Base-by-base conservation (phyloP, 2,797 vertebrate species). In the Ciconia nigra region DNA sequence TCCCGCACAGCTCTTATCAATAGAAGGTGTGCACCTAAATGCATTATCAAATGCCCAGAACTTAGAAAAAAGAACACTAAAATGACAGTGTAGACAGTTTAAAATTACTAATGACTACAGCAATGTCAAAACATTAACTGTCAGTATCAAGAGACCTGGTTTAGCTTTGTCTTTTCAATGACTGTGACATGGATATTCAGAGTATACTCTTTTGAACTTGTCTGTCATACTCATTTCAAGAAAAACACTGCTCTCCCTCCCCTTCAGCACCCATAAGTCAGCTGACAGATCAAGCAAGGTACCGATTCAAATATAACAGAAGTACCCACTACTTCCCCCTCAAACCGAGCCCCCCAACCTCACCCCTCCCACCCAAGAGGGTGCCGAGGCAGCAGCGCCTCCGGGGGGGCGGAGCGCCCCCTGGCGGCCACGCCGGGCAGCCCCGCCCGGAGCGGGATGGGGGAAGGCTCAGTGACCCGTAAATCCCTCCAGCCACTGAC, bases 241-340 rank as follows among this genome's bases (percentile, higher is more conserved):
- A 7, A 8, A 4, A 14, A 13, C 67, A 15, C 3, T 1, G 69
- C 22, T 73, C 3, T 22, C 13, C 19, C 3, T 52, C 54, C 2
- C 7, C 15, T 3, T 3, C 35, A 3, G 66, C 47, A 11, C 1
- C 47, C 14, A 0, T 0, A 2, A 7, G 4, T 1, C 39, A 3
- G 29, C 37, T 9, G 37, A 2, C n/a, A 0, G 63, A 10, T 5
- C 1, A 6, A 11, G 74, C 8, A 9, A 49, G 31, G 37, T 14
- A 12, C 0, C 1, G 21, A 29, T 17, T 10, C 41, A 15, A 24
- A 9, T n/a, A 6, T 2, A 28, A 21, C 26, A 11, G 25, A 5
- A 18, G 29, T 2, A 21, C 31, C 42, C 3, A 2, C 33, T 19
- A 10, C 26, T 9, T 9, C 31, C 31, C 66, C 15, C 35, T 7